Evolutionary conservation across 2,113 vertebrate genomes (phyloP), one percentile per base, ranked within the genome.

Genomic region (Bolborhynchus lineola): DNA sequence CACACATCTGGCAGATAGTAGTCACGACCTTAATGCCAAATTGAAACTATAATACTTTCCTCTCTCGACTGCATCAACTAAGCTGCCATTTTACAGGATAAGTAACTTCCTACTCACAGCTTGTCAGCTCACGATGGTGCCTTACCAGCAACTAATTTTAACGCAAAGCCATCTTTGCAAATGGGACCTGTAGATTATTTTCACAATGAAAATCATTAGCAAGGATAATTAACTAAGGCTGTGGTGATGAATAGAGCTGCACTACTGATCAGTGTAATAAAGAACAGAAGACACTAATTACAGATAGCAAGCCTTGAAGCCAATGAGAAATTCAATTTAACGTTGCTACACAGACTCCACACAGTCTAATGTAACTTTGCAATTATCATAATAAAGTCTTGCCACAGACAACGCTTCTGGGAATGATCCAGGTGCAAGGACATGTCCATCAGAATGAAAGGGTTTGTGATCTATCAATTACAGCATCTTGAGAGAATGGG

Each of bases 281-380:
- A 97, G 96, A 97, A 97, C 95, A 98, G 97, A 97, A 98, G 92
- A 93, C 93, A 95, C 97, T 98, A 97, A 98, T 98, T 98, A 97
- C 95, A 96, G 93, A 95, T 79, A 95, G 62, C 86, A 92, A 90
- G 90, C 89, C 96, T 96, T 70, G 93, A 94, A 97, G 96, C 95
- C 94, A 91, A 71, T 59, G 92, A 97, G 94, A 97, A 96, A 97
- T 92, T 92, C 88, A 96, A 97, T 96, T 97, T 96, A 91, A 94
- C 23, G 2, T 88, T 77, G 39, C 76, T 95, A 70, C 83, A 85
- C 80, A 95, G 91, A 97, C 95, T 97, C 84, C 63, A 53, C 94
- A 69, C 49, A 92, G 86, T 65, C 93, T 93, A 91, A 96, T 95
- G 92, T 44, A 84, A 93, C 82, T 95, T 92, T 77, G 78, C 82